A percentile compares a stretch with the other conserved stretches of the same genome.
phyloP scores from a whole-genome alignment of 2,797 vertebrate species.

The Gadopsis marmoratus region DNA sequence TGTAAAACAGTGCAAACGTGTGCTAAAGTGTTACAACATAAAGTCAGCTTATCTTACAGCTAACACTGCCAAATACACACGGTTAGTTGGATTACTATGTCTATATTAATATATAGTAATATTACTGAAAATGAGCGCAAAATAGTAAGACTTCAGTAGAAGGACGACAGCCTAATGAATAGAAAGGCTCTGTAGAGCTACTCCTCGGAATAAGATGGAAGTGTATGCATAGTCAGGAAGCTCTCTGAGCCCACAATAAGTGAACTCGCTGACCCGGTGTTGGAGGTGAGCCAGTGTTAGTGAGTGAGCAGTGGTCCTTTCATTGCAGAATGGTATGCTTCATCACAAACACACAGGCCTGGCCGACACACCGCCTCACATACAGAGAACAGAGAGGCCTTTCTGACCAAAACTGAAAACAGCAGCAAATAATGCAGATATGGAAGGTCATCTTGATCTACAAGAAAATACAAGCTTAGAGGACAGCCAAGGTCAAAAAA shows the following conservation, averaged over 20 bases:
- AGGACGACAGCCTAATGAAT: slow-evolving; percentile 21
- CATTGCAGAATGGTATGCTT: slow-evolving; percentile 45
- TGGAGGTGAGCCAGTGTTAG: slow-evolving; percentile 61
- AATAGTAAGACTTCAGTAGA: slow-evolving; percentile 14
- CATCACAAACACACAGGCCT: slow-evolving; percentile 41
- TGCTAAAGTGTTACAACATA: not conserved
- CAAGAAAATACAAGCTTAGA: slow-evolving; percentile 6
- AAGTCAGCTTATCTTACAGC: not conserved
- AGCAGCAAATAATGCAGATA: slow-evolving; percentile 23
- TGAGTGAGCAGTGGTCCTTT: slow-evolving; percentile 48
- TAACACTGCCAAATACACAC: not conserved
- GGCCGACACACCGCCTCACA: slow-evolving; percentile 29
- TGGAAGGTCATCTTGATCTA: slow-evolving; percentile 22
- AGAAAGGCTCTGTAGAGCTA: slow-evolving; percentile 35
- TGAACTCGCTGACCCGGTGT: slow-evolving; percentile 44
- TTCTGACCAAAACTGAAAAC: slow-evolving; percentile 46
- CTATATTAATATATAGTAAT: not conserved
- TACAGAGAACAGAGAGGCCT: slow-evolving; percentile 28
- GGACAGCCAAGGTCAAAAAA: not conserved
- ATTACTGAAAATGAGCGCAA: slow-evolving; percentile 8
- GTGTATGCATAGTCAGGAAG: slow-evolving; percentile 47
- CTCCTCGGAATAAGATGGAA: slow-evolving; percentile 43
- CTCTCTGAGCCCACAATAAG: slow-evolving; percentile 38
- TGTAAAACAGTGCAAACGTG: not conserved
- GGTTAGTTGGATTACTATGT: not conserved